phyloP scores from a whole-genome alignment of 2,113 vertebrate species.

The Benitochromis conjunctus region DNA sequence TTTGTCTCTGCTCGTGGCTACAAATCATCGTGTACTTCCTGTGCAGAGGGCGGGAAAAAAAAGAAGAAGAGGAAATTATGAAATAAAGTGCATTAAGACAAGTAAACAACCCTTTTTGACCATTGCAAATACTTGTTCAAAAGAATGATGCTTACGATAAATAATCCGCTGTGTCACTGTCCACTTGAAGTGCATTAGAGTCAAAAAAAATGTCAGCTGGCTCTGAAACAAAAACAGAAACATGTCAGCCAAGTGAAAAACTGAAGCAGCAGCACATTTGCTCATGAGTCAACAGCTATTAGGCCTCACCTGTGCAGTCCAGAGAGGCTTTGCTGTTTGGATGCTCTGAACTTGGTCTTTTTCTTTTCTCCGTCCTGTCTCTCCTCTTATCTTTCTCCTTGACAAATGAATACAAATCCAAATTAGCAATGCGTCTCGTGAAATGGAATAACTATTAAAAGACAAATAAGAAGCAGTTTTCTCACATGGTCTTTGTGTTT shows the following conservation, averaged over 20 bases:
- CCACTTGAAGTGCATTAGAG: constrained; percentile 65
- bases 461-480: neutral
- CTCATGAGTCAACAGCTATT: neutral
- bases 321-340: constrained; percentile 23
- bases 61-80: neutral
- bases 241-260: neutral
- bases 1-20: constrained; percentile 81
- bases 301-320: constrained; percentile 65
- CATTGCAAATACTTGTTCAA: neutral
- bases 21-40: constrained; percentile 83
- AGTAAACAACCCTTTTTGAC: neutral
- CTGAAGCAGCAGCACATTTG: neutral
- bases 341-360: constrained; percentile 45
- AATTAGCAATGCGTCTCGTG: neutral
- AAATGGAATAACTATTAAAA: neutral
- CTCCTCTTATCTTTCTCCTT: constrained; percentile 65
- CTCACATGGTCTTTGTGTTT: constrained; percentile 81
- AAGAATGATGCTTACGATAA: constrained; percentile 76
- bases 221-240: constrained; percentile 8
- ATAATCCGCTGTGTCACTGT: constrained; percentile 80
- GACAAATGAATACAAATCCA: neutral
- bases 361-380: constrained; percentile 15
- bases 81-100: neutral
- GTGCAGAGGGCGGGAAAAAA: neutral
- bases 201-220: constrained; percentile 73